Evolutionary conservation across 2,797 vertebrate species (phyloP).

Genomic region (Botia kubotai): DNA sequence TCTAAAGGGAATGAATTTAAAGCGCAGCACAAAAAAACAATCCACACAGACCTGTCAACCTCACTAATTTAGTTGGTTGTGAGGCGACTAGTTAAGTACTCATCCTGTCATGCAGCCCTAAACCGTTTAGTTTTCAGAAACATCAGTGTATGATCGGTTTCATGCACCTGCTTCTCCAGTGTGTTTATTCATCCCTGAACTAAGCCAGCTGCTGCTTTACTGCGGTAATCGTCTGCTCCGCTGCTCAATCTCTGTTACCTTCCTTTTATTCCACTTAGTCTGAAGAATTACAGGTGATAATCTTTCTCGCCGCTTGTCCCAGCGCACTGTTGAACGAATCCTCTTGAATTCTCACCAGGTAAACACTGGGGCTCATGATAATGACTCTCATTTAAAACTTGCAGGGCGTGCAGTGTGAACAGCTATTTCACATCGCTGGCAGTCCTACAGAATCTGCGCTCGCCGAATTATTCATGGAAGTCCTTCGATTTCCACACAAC

Average conservation of each 20-base stretch:
- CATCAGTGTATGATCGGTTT: conserved; percentile 29
- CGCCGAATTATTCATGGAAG: neutral
- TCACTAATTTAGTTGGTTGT: neutral
- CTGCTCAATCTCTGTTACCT: conserved; percentile 18
- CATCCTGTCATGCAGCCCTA: neutral
- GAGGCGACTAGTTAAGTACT: neutral
- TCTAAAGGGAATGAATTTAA: too few species aligned
- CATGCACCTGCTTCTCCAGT: conserved; percentile 40
- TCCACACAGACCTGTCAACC: neutral
- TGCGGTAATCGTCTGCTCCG: conserved; percentile 19
- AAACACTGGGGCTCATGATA: conserved; percentile 4
- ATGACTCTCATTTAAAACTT: conserved; percentile 13
- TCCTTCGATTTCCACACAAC: neutral
- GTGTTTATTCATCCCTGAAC: conserved; percentile 36
- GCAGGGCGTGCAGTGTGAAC: neutral
- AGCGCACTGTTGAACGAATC: neutral
- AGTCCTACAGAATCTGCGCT: neutral
- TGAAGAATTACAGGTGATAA: conserved; percentile 33
- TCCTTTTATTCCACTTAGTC: conserved; percentile 30
- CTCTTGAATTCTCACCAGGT: conserved; percentile 10
- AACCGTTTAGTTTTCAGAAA: conserved; percentile 16
- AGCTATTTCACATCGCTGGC: neutral
- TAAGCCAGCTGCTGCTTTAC: conserved; percentile 33
- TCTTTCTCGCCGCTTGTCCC: conserved; percentile 18
- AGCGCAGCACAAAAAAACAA: too few species aligned